Evolutionary conservation across 2,113 vertebrate genomes (phyloP), one percentile per base, ranked within the genome.

Genomic region (Phycodurus eques): DNA sequence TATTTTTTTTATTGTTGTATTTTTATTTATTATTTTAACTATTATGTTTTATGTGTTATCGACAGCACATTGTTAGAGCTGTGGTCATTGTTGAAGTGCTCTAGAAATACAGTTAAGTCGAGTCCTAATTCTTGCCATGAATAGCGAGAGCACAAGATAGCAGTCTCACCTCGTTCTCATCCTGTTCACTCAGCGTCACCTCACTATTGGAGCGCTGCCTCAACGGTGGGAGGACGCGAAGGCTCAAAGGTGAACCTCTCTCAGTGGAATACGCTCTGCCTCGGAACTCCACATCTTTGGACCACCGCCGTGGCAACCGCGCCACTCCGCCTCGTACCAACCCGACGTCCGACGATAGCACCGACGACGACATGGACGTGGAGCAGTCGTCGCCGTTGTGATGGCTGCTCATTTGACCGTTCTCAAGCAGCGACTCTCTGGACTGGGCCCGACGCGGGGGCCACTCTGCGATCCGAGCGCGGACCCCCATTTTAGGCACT

Each of bases 401-500:
- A 0, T 81, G 83, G 75, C 77, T 79, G 27, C 74, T 74, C n/a
- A 87, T 79, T 47, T 89, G 85, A 2, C 90, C 89, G 11, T 89
- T 89, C 57, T 92, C 93, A 1, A 82, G 81, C 10, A 83, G 87
- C 0, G 92, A 91, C 17, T 97, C 95, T 69, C 92, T 91, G 17
- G 93, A 87, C 17, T 90, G 82, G 0, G 94, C 93, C 4, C 94
- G 93, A 8, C 94, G 95, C 0, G 96, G 96, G 0, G 96, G 96
- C 96, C 96, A 98, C 71, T 98, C 95, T 0, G 95, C 94, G 1
- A 98, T 96, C 67, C 96, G 92, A 0, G 96, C 96, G 0, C 95
- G 93, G 0, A 98, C 96, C 0, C 96, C 96, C 96, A 98, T 98
- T 80, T 96, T 98, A 67, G 96, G 96, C 79, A 97, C 88, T 0